phyloP scores from a whole-genome alignment of 2,888 invertebrate species.

The Platypus cylindrus region DNA sequence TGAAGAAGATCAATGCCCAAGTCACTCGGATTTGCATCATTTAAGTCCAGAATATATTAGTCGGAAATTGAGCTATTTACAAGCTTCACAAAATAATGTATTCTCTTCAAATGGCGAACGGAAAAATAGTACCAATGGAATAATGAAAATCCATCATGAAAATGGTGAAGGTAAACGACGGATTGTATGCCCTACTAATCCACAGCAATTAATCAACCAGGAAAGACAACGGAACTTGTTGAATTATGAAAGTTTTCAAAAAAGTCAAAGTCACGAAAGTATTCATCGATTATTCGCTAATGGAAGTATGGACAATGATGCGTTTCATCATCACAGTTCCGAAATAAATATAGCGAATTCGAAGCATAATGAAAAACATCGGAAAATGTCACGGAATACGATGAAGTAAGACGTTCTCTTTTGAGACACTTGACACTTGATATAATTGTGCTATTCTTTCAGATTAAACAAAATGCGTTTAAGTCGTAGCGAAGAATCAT shows the following conservation, averaged over 20 bases:
- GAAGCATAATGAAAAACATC: constrained; percentile 11
- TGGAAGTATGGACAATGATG: constrained; percentile 3
- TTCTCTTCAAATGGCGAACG: constrained; percentile 8
- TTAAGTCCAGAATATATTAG: constrained; percentile 25
- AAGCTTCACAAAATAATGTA: constrained; percentile 15
- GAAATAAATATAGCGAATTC: constrained; percentile 16
- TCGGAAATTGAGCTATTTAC: constrained; percentile 23
- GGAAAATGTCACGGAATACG: constrained; percentile 24
- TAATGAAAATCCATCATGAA: too few relatives aligned
- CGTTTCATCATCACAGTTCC: constrained; percentile 17
- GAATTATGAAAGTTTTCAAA: constrained; percentile 6
- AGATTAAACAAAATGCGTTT: constrained; percentile 25
- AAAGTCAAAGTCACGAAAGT: constrained; percentile 20
- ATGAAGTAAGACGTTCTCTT: constrained; percentile 11
- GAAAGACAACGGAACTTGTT: constrained; percentile 7
- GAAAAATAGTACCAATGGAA: constrained; percentile 1
- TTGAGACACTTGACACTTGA: background rate
- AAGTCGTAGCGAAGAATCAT: constrained; percentile 32
- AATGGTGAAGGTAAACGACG: too few relatives aligned
- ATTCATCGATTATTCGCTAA: constrained; percentile 12
- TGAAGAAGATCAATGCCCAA: constrained; percentile 24
- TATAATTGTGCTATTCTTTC: constrained; percentile 4
- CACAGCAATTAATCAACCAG: constrained; percentile 7
- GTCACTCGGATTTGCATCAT: constrained; percentile 27
- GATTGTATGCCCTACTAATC: background rate